These are phyloP conservation scores for Halyomorpha halys DNA, from an alignment of 1,140 invertebrate species.

Conservation along the genomic window DNA sequence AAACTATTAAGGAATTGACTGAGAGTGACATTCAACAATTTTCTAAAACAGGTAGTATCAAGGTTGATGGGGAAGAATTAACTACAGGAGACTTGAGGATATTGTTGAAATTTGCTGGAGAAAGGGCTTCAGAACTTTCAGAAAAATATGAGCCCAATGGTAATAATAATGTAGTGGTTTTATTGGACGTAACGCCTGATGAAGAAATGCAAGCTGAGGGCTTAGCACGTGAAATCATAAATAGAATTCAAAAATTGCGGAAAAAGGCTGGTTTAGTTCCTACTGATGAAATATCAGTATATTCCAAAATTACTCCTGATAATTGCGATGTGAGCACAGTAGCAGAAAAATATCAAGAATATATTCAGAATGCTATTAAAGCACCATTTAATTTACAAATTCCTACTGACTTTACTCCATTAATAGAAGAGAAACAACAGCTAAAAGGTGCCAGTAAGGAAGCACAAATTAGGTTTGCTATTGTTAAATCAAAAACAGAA, in stretches of 20 bases:
- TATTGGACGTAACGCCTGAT: slow-evolving; percentile 71
- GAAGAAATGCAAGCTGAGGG: slow-evolving; percentile 87
- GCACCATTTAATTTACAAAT: slow-evolving; percentile 46
- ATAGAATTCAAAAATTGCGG: slow-evolving; percentile 91
- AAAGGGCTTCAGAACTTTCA: slow-evolving; percentile 45
- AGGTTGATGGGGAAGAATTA: slow-evolving; percentile 64
- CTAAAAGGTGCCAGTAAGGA: slow-evolving; percentile 34
- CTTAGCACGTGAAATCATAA: slow-evolving; percentile 86
- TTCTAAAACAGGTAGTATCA: slow-evolving; percentile 56
- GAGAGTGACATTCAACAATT: slow-evolving; percentile 73
- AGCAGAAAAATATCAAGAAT: slow-evolving; percentile 54
- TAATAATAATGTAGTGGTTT: slow-evolving; percentile 70
- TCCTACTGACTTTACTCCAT: slow-evolving; percentile 38
- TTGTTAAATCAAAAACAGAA: slow-evolving; percentile 30
- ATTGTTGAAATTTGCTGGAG: slow-evolving; percentile 61
- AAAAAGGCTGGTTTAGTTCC: slow-evolving; percentile 91
- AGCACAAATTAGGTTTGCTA: slow-evolving; percentile 27
- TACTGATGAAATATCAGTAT: slow-evolving; percentile 79
- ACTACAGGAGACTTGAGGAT: slow-evolving; percentile 60
- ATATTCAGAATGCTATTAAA: slow-evolving; percentile 74
- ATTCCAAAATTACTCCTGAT: slow-evolving; percentile 54
- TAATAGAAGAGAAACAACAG: slow-evolving; percentile 65
- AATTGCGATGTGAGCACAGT: slow-evolving; percentile 54
- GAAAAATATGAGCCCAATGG: slow-evolving; percentile 80
- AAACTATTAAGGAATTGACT: slow-evolving; percentile 68